Base-by-base conservation (phyloP, 2,888 invertebrate species). In the Copidosoma aretas region DNA sequence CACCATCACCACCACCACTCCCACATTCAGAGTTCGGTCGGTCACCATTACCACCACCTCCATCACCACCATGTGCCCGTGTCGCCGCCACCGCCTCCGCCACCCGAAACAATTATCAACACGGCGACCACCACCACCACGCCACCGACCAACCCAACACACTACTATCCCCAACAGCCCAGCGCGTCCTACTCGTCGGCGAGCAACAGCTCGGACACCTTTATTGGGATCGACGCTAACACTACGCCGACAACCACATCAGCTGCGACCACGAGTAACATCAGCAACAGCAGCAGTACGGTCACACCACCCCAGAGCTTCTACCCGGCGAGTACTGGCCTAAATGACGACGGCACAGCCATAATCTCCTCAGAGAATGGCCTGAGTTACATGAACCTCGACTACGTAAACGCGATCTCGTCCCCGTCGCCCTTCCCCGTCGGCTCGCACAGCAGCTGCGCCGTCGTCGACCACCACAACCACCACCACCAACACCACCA, bases 351-450 rank as follows among this genome's bases (percentile, higher is more conserved):
- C 22, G 82, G 86, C 0, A 85, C 89, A 3, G 88, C 90, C 17
- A 93, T 94, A 57, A 93, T 94, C 75, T 93, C 91, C 79, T 91
- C 93, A 1, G 93, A 93, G 79, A 91, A 93, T 53, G 95, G 95
- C 0, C 86, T 95, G 69, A 94, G 94, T 82, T 95, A 95, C 82
- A 95, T 95, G 0, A 95, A 95, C 82, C 85, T 95, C 77, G 95
- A 95, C 83, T 94, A 93, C 78, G 88, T 89, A 4, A 83, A 84
- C 63, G 81, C 86, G 79, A 81, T 86, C 79, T 71, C 81, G 39
- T 75, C 78, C 59, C 76, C 79, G 75, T 56, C 84, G 80, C 73
- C 84, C 80, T 73, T 79, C 76, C n/a, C n/a, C n/a, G 10, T 68
- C 65, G 49, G 32, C 32, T 32, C 32, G 8, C 32, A 32, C 32